Base-by-base conservation (phyloP, 2,888 invertebrate species). In the Brenthis ino region DNA sequence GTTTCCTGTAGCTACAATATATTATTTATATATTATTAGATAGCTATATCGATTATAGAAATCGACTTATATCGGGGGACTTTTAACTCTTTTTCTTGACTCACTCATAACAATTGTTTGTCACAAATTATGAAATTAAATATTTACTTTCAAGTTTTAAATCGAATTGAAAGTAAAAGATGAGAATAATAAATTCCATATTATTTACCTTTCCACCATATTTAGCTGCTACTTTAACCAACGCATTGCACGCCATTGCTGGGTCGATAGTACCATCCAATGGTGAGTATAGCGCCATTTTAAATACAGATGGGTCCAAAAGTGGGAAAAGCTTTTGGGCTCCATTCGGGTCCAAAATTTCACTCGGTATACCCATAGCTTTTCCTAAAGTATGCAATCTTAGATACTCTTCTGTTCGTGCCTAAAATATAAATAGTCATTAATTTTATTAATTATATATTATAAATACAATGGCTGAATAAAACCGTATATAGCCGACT, bases 181-280 rank as follows among this genome's bases (percentile, higher is more conserved):
- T 54, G 13, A 54, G 24, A 54, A 54, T 54, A 24, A 61, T 60
- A 20, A 51, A 47, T 55, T 24, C 11, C 48, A 57, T 6, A 50
- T 47, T 16, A 37, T 76, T 77, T 80, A 97, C 96, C 88, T 95
- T 94, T 13, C 94, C 96, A 37, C 97, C 97, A 78, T 94, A 93
- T 70, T 89, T 91, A 0, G 93, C 94, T 0, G 97, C 96, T n/a
- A 94, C 95, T 83, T 95, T 95, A 0, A 95, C 94, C 14, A 98
- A 91, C 0, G 97, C 96, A 24, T 94, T 93, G 78, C 97, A 96
- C 51, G 96, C 94, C 94, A 96, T 96, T 0, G 96, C 94, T 0
- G 98, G 98, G 82, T 98, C 98, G 48, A 98, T 95, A 11, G 95
- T 95, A 2, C 98, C 98, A 85, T 98, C 98, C 13, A 95, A 95